phyloP scores from a whole-genome alignment of 2,888 invertebrate genomes.

The Agrilus mali region DNA sequence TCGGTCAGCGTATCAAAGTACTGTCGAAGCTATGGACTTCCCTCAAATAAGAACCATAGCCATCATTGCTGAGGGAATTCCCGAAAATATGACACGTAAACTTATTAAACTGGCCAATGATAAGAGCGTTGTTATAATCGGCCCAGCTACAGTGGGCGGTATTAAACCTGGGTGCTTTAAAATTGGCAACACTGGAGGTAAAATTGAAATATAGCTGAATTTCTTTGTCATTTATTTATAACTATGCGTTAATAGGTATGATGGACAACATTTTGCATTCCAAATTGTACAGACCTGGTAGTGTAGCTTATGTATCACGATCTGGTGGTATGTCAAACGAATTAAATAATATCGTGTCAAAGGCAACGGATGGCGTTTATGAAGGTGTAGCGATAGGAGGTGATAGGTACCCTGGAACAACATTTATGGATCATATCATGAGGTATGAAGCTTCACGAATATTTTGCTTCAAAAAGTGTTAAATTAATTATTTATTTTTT shows the following conservation, averaged over 20 bases:
- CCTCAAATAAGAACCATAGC: constrained; percentile 93
- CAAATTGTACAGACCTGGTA: constrained; percentile 90
- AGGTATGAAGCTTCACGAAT: too few species aligned
- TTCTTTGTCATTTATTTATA: background rate
- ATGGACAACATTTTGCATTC: constrained; percentile 98
- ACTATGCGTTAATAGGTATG: constrained; percentile 43
- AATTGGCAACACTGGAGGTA: constrained; percentile 96
- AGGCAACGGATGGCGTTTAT: constrained; percentile 92
- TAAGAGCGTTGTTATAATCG: constrained; percentile 42
- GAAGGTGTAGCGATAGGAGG: constrained; percentile 98
- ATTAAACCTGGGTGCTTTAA: constrained; percentile 98
- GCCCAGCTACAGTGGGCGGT: constrained; percentile 93
- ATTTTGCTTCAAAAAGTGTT: too few species aligned
- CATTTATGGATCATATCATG: constrained; percentile 93
- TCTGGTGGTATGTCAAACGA: constrained; percentile 99
- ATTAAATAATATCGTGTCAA: constrained; percentile 93
- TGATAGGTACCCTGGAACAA: constrained; percentile 95
- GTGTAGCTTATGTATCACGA: constrained; percentile 95
- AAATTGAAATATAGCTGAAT: background rate
- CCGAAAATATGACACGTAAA: constrained; percentile 95
- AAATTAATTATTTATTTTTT: background rate
- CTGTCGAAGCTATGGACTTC: constrained; percentile 85
- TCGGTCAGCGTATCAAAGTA: constrained; percentile 93
- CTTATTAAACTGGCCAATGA: constrained; percentile 74
- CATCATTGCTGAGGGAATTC: constrained; percentile 98